These are phyloP conservation scores for Cheirogaleus major DNA, from an alignment of 2,797 vertebrate genomes.

Conservation along the genomic window DNA sequence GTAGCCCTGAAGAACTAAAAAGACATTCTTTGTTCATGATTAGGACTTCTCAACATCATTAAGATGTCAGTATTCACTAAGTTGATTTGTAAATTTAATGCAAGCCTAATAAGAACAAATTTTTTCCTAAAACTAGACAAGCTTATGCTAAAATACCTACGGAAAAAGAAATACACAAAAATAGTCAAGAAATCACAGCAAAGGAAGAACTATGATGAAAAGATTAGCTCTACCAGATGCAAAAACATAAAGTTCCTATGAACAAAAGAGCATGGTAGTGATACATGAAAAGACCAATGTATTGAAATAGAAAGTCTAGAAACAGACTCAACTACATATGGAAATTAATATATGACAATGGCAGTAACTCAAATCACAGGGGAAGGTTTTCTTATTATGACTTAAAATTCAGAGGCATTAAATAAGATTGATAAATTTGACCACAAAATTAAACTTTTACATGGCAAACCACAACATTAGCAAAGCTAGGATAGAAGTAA, in stretches of 20 bases:
- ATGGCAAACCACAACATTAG: neutral
- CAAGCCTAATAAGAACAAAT: neutral
- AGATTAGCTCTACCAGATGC: neutral
- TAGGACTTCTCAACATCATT: neutral
- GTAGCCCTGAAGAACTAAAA: neutral
- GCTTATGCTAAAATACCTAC: neutral
- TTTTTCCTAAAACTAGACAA: neutral
- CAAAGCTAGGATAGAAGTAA: neutral
- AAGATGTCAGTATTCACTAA: neutral
- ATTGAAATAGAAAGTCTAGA: neutral
- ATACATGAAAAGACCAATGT: neutral
- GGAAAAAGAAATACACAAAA: constrained; percentile 17
- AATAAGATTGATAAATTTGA: neutral
- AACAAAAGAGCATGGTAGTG: neutral
- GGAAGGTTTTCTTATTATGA: neutral
- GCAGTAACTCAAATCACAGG: neutral
- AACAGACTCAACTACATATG: neutral
- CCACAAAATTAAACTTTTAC: neutral
- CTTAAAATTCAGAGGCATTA: neutral
- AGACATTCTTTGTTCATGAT: neutral
- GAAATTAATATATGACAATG: neutral
- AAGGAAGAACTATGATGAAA: neutral
- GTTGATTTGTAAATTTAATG: neutral
- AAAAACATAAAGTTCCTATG: neutral
- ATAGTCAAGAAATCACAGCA: neutral